Evolutionary conservation across 2,113 vertebrate genomes (phyloP), one percentile per base, ranked within the genome.

Genomic region (Percopsis transmontana): DNA sequence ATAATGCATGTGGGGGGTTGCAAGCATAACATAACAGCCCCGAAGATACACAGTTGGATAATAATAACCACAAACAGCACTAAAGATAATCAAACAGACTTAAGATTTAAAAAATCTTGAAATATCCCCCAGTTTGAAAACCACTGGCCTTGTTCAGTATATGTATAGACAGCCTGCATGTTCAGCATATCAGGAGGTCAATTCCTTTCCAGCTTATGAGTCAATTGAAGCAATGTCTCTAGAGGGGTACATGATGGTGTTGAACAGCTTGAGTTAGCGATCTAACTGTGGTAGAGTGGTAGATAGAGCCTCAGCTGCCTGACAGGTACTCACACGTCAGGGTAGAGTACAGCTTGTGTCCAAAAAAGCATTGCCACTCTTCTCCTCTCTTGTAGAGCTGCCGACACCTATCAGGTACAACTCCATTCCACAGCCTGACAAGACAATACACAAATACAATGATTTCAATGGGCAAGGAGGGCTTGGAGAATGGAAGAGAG

Each of bases 311-410:
- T 13, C 23, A 53, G 51, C 10, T 53, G n/a, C n/a, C n/a, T n/a
- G 19, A 39, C 10, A 47, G 18, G 4, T 58, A 88, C 91, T 93
- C 78, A 94, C 93, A 88, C 64, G 84, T 92, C 83, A 95, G 77
- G 16, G 91, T 91, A 14, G 92, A 86, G 79, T 92, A 94, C 5
- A 93, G 79, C 74, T 87, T 92, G 74, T 92, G 88, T 45, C 93
- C 93, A 71, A 93, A 94, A 82, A 94, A 93, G 80, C 94, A 95
- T 66, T 91, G 91, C 94, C 93, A 94, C 45, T 93, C 93, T 74
- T 95, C 92, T 38, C 91, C 93, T 81, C 65, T 85, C 75, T 89
- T 92, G 74, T 91, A 92, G 56, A 92, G 90, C 75, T 92, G 91
- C 41, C 82, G 89, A 61, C 94, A 94, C 62, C 89, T 88, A 11